Percentiles rank a stretch among this genome's conserved stretches.
These are phyloP conservation scores for Toxostoma redivivum DNA, from an alignment of 2,113 vertebrate genomes.

Conservation along the genomic window DNA sequence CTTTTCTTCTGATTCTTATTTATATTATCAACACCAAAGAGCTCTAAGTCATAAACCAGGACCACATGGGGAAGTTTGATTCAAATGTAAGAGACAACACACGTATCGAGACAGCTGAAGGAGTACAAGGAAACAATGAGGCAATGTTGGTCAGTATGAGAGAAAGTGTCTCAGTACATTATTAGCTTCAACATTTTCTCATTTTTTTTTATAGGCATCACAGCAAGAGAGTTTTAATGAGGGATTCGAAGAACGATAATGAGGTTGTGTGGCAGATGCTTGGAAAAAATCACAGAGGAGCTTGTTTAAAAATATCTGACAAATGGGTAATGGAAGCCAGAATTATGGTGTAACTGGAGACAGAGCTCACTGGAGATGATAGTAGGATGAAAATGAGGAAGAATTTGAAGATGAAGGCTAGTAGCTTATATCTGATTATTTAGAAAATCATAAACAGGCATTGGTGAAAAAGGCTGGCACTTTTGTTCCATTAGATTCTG, in stretches of 20 bases:
- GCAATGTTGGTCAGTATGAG: not conserved
- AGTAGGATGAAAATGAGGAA: not conserved
- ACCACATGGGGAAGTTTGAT: slow-evolving; percentile 10
- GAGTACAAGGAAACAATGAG: slow-evolving; percentile 20
- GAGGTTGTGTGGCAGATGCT: slow-evolving; percentile 59
- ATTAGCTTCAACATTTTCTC: slow-evolving; percentile 43
- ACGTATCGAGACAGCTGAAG: not conserved
- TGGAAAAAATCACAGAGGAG: slow-evolving; percentile 36
- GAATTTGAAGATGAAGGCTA: not conserved
- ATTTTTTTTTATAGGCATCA: slow-evolving; percentile 26
- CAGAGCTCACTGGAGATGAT: not conserved
- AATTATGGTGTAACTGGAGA: not conserved
- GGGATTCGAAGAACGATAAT: slow-evolving; percentile 60
- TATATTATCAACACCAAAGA: slow-evolving; percentile 10
- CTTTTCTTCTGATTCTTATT: slow-evolving; percentile 36
- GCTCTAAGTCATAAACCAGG: not conserved
- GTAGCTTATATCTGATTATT: not conserved
- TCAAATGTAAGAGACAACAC: not conserved
- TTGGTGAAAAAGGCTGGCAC: not conserved
- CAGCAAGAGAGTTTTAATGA: slow-evolving; percentile 64
- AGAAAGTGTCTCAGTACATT: not conserved
- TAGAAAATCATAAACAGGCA: not conserved
- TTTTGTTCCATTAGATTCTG: not conserved
- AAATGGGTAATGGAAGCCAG: slow-evolving; percentile 10
- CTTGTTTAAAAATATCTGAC: slow-evolving; percentile 51